Evolutionary conservation across 2,797 vertebrate species (phyloP), one percentile per base, ranked within the genome.

Genomic region (Dermochelys coriacea): DNA sequence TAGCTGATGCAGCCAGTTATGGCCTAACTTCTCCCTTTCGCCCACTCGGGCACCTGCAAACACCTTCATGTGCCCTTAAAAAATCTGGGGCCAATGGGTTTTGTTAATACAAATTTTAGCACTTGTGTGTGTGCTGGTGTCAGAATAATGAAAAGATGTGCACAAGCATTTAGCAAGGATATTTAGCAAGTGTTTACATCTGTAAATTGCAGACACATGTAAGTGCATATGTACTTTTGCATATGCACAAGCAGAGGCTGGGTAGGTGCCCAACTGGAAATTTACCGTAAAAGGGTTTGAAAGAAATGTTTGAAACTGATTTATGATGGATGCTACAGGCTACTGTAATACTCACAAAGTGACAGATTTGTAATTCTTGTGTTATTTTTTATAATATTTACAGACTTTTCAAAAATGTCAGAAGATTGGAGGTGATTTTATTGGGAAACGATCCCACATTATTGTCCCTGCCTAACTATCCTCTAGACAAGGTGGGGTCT

Each of bases 271-370:
- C 54, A 45, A 1, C 1, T 15, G 12, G 41, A 75, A 88, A 19
- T 94, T 93, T 90, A 89, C 49, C 14, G n/a, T 47, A 84, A 29
- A 64, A 74, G 45, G 9, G 80, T 93, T 86, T 80, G 23, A 11
- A 94, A 95, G 86, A 47, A 21, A 5, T 47, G 29, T 82, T 94
- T 80, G 87, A 89, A 91, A 94, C 86, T 86, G 8, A 71, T 49
- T 31, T 29, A 1, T 52, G 25, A 1, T 54, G 68, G n/a, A 4
- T 64, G 64, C 2, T 85, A 68, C 37, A 85, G 59, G n/a, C 92
- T 94, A 96, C 59, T 77, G 29, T 49, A 77, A 47, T 49, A 49
- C 68, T 71, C 37, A 77, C 15, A 93, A 50, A 86, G 45, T 23
- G 61, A 83, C 77, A 54, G 14, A 87, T 84, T 2, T 9, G 5